Percentiles rank a stretch among this genome's conserved stretches.
These are phyloP conservation scores for Drosophila incognita DNA, from an alignment of 2,888 invertebrate genomes.

Conservation along the genomic window DNA sequence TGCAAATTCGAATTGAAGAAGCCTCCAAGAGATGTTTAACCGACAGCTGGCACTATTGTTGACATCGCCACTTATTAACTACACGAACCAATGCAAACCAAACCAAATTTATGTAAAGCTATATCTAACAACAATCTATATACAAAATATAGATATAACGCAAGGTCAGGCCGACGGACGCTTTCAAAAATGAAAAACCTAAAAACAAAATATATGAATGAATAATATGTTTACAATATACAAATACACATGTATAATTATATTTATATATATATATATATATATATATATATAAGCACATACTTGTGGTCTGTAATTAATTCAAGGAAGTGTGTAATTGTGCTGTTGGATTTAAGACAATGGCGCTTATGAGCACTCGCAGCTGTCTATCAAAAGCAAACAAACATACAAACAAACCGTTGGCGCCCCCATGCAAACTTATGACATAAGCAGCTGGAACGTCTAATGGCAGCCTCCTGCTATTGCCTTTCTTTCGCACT, in stretches of 20 bases:
- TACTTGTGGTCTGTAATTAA: slow-evolving; percentile 55
- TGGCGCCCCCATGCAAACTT: slow-evolving; percentile 51
- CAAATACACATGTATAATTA: neutral
- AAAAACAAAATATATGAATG: slow-evolving; percentile 20
- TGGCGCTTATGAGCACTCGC: slow-evolving; percentile 53
- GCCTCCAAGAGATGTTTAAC: slow-evolving; percentile 66
- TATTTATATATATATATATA: neutral
- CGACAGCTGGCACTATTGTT: slow-evolving; percentile 67
- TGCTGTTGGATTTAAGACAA: slow-evolving; percentile 62
- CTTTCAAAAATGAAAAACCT: slow-evolving; percentile 48
- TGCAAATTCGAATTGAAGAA: slow-evolving; percentile 44
- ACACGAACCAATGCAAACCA: slow-evolving; percentile 14
- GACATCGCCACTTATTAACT: slow-evolving; percentile 39
- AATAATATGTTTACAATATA: slow-evolving; percentile 4
- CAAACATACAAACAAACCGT: slow-evolving; percentile 31
- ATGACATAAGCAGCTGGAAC: slow-evolving; percentile 79
- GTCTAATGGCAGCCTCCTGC: slow-evolving; percentile 70
- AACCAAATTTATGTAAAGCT: slow-evolving; percentile 59
- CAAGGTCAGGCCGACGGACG: slow-evolving; percentile 66
- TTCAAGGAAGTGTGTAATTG: slow-evolving; percentile 77
- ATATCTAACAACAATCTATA: neutral
- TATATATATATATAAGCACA: neutral
- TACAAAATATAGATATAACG: slow-evolving; percentile 45
- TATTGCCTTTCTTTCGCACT: slow-evolving; percentile 2
- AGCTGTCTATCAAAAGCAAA: slow-evolving; percentile 55